Base-by-base conservation (phyloP, 2,797 vertebrate genomes). In the Bradypodion ventrale region DNA sequence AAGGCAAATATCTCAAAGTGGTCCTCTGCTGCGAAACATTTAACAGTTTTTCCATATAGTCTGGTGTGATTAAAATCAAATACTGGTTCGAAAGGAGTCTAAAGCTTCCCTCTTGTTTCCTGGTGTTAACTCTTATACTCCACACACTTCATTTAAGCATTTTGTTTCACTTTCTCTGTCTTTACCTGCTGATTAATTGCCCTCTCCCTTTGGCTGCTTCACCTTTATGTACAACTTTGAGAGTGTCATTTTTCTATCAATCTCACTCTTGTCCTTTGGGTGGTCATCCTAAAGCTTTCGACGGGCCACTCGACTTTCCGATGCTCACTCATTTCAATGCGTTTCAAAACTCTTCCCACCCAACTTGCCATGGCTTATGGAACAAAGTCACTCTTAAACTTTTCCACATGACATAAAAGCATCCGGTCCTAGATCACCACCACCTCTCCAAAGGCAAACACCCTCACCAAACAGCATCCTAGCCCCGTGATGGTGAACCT, bases 311-410 rank as follows among this genome's bases (percentile, higher is more conserved):
- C 44, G 25, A 44, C 42, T 25, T 72, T 25, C 65, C 4, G 23
- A 13, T 6, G 35, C 37, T 27, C 23, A 65, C 32, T 68, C 7
- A 7, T 68, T 42, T 75, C 60, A 49, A 40, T 8, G 37, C 23
- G 23, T 37, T 49, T 40, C 8, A 25, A 7, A 65, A 27, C 62
- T 52, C 76, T 63, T 35, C 10, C 52, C 49, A 32, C 84, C n/a
- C n/a, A 49, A 69, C 79, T 76, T 81, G 37, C 78, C 13, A 7
- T 2, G 32, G 15, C 52, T 62, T 62, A 44, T 46, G 29, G 13
- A 75, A 60, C 79, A 59, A 80, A 75, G 78, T 75, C 63, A 56
- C 72, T 16, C 72, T 16, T 13, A 27, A 85, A 85, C 78, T 85
- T 80, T 68, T 66, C 62, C 37, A 49, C 73, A n/a, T 12, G 52